phyloP scores from a whole-genome alignment of 2,888 invertebrate genomes.

The Thyatira batis region DNA sequence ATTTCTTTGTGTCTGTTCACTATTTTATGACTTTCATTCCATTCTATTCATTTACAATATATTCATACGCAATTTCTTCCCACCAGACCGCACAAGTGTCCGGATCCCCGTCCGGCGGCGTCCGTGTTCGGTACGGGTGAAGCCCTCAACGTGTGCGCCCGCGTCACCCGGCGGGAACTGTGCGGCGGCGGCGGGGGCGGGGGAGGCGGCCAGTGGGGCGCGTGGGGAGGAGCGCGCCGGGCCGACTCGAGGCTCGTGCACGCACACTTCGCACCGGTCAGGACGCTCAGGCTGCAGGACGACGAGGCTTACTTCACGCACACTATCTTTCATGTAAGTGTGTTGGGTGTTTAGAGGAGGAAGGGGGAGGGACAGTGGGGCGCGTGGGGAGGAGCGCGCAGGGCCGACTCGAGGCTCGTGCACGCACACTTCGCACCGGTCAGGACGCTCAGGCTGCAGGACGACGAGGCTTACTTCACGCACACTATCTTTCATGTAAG shows the following conservation, averaged over 20 bases:
- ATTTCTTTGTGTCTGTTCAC: too few relatives aligned
- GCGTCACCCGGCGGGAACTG: constrained; percentile 88
- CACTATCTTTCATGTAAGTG: constrained; percentile 86
- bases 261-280: constrained; percentile 72
- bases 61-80: neutral
- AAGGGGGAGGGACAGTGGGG: too few relatives aligned
- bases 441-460: too few relatives aligned
- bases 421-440: too few relatives aligned
- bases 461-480: too few relatives aligned
- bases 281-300: constrained; percentile 76
- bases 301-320: constrained; percentile 85
- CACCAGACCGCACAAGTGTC: constrained; percentile 95
- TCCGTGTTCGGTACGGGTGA: constrained; percentile 73
- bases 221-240: constrained; percentile 43
- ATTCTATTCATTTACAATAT: neutral
- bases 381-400: too few relatives aligned
- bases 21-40: too few relatives aligned
- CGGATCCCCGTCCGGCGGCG: constrained; percentile 81
- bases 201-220: constrained; percentile 66
- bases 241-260: constrained; percentile 59
- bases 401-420: too few relatives aligned
- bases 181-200: constrained; percentile 69
- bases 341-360: too few relatives aligned
- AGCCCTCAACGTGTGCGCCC: constrained; percentile 92
- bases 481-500: too few relatives aligned